Percentiles rank a stretch among this genome's conserved stretches.
Evolutionary conservation across 2,797 vertebrate genomes (phyloP).

Genomic region (Anableps anableps): DNA sequence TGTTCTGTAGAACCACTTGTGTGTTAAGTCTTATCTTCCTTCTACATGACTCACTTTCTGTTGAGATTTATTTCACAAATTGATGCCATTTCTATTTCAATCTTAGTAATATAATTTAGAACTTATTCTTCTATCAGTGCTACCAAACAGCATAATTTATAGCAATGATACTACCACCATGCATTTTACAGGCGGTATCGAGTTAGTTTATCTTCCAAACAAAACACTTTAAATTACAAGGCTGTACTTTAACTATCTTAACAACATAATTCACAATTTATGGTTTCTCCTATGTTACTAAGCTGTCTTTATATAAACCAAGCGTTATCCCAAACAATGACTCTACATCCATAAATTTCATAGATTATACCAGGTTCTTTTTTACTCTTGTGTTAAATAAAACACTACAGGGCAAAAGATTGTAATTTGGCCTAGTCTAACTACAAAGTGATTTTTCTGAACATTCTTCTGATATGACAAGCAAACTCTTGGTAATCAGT

Average conservation of each 20-base stretch:
- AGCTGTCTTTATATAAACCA: too few species aligned
- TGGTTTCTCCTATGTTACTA: too few species aligned
- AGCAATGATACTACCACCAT: neutral
- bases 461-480: neutral
- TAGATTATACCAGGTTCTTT: neutral
- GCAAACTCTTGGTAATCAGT: neutral
- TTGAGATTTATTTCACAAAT: neutral
- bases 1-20: neutral
- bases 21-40: constrained; percentile 8
- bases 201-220: too few species aligned
- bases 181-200: too few species aligned
- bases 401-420: neutral
- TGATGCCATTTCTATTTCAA: neutral
- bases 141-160: neutral
- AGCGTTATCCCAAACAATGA: too few species aligned
- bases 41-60: neutral
- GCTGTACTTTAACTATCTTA: too few species aligned
- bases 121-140: neutral
- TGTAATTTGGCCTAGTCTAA: neutral
- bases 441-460: neutral
- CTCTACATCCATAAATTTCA: neutral
- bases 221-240: too few species aligned
- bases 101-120: neutral
- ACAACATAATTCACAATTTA: too few species aligned
- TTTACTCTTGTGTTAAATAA: neutral